Evolutionary conservation across 2,113 vertebrate genomes (phyloP).

Genomic region (Gadus chalcogrammus): DNA sequence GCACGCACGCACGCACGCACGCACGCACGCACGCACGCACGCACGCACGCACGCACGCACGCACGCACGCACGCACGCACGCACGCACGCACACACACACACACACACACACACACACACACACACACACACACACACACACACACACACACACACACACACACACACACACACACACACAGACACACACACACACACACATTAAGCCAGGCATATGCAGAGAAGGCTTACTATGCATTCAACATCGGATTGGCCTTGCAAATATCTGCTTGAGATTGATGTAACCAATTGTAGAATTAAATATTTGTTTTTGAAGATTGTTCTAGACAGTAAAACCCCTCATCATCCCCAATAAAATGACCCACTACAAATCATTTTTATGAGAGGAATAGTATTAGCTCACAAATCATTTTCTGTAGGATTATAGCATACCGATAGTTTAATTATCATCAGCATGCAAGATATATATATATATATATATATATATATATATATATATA

Average conservation of each 20-base stretch:
- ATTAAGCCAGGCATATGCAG: no score
- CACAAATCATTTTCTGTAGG: no score
- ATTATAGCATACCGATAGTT: no score
- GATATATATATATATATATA: no score
- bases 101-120: neutral
- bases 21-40: constrained; percentile 4
- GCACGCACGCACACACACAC: neutral
- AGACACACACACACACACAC: neutral
- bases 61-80: constrained; percentile 8
- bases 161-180: constrained; percentile 7
- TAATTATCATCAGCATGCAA: no score
- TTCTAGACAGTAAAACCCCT: no score
- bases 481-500: no score
- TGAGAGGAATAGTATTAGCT: no score
- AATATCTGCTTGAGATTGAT: neutral
- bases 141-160: neutral
- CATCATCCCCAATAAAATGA: no score
- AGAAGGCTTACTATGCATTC: neutral
- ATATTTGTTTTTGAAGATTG: no score
- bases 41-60: neutral
- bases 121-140: neutral
- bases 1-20: neutral
- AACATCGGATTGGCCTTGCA: neutral
- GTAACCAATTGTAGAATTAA: no score
- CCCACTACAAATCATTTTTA: no score